Percentiles rank a stretch among this genome's conserved stretches.
Conservation (phyloP, 1,140 invertebrate species). For the Lysiphlebus fabarum region DNA sequence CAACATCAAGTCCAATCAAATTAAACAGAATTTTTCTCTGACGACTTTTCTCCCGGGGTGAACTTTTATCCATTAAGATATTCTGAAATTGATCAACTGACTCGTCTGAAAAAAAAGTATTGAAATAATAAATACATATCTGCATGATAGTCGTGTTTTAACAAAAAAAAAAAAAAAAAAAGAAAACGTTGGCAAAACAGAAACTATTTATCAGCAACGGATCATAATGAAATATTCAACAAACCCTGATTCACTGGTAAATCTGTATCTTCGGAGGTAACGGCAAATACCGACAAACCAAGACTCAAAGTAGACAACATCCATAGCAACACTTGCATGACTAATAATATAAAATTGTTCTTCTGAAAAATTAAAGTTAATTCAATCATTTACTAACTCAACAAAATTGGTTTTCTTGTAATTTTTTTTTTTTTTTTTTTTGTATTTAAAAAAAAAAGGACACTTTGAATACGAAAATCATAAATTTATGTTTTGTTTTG, state of each 20-base stretch:
- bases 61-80: constrained; percentile 19
- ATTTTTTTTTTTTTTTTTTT: too few relatives aligned
- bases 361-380: not conserved
- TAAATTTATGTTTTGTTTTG: too few relatives aligned
- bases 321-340: constrained; percentile 23
- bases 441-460: too few relatives aligned
- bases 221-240: constrained; percentile 29
- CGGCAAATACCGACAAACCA: constrained; percentile 33
- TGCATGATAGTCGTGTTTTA: too few relatives aligned
- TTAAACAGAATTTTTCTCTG: constrained; percentile 67
- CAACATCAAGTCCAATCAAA: constrained; percentile 71
- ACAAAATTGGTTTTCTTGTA: too few relatives aligned
- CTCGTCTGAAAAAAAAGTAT: constrained; percentile 27
- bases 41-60: constrained; percentile 32
- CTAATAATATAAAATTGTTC: constrained; percentile 9
- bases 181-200: too few relatives aligned
- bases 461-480: too few relatives aligned
- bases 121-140: too few relatives aligned
- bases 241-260: constrained; percentile 27
- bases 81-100: constrained; percentile 21
- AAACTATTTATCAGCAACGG: too few relatives aligned
- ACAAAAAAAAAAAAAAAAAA: too few relatives aligned
- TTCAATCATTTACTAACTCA: too few relatives aligned
- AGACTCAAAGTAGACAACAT: constrained; percentile 33
- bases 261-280: constrained; percentile 42